phyloP scores from a whole-genome alignment of 2,888 invertebrate genomes.

The Patella ulyssiponensis region DNA sequence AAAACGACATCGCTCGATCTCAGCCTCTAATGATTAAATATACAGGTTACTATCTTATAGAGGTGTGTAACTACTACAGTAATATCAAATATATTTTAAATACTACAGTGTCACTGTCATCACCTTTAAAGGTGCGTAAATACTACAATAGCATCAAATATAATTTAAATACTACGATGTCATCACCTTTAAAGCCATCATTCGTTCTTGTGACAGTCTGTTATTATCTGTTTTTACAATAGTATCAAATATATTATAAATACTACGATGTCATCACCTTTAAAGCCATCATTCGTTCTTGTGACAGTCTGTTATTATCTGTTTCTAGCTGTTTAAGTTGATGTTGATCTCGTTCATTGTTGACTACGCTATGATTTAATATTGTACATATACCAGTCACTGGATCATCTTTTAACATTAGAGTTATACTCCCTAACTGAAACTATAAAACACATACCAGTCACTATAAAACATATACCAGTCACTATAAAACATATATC shows the following conservation, averaged over 20 bases:
- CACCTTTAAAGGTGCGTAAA: too few species aligned
- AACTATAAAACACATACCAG: conserved; percentile 42
- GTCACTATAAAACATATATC: too few species aligned
- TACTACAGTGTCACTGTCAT: too few species aligned
- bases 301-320: conserved; percentile 61
- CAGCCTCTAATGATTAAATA: too few species aligned
- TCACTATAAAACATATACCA: too few species aligned
- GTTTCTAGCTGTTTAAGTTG: conserved; percentile 52
- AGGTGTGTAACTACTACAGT: too few species aligned
- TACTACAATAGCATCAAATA: too few species aligned
- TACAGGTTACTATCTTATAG: too few species aligned
- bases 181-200: conserved; percentile 59
- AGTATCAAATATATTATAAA: too few species aligned
- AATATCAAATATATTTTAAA: too few species aligned
- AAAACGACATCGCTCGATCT: too few species aligned
- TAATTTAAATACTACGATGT: too few species aligned
- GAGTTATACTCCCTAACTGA: conserved; percentile 53
- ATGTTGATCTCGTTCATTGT: conserved; percentile 41
- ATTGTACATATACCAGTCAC: conserved; percentile 44
- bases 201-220: conserved; percentile 58
- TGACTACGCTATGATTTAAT: conserved; percentile 53
- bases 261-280: conserved; percentile 42
- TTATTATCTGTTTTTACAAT: conserved; percentile 59
- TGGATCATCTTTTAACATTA: conserved; percentile 44
- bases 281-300: conserved; percentile 60